These are phyloP conservation scores for Drosophila fungiperda DNA, from an alignment of 2,888 invertebrate species.

Conservation along the genomic window DNA sequence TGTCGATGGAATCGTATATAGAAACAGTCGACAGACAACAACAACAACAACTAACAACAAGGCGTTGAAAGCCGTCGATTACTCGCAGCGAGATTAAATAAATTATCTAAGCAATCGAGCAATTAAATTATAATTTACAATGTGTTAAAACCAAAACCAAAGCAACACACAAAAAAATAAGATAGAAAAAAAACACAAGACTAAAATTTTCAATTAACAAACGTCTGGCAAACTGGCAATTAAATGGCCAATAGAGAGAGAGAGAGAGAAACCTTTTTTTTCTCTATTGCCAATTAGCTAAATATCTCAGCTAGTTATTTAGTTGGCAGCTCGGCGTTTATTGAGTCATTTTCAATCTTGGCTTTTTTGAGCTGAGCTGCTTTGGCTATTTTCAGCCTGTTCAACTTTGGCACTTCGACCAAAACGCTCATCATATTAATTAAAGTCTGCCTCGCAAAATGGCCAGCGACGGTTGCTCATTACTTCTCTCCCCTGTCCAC, in stretches of 20 bases:
- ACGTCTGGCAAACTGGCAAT: conserved; percentile 16
- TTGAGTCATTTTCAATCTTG: conserved; percentile 40
- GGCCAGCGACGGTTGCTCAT: conserved; percentile 10
- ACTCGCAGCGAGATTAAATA: conserved; percentile 57
- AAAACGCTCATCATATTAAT: conserved; percentile 39
- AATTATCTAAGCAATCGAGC: conserved; percentile 47
- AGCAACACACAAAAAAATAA: neutral
- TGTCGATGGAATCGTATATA: conserved; percentile 72
- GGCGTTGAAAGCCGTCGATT: conserved; percentile 63
- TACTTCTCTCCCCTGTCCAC: neutral
- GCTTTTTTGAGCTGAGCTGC: neutral
- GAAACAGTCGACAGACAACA: conserved; percentile 28
- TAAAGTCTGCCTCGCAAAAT: conserved; percentile 22
- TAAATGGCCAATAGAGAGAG: conserved; percentile 6
- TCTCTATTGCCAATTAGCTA: conserved; percentile 22
- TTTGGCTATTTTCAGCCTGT: neutral
- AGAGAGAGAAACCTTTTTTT: conserved; percentile 12
- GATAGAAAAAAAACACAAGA: neutral
- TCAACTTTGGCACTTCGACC: conserved; percentile 13
- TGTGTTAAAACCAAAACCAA: conserved; percentile 44
- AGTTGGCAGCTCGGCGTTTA: conserved; percentile 16
- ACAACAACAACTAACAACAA: conserved; percentile 32
- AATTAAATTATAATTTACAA: conserved; percentile 72
- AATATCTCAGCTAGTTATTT: conserved; percentile 11
- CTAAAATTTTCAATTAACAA: conserved; percentile 19